phyloP scores from a whole-genome alignment of 1,140 invertebrate genomes.

The Bemisia tabaci region DNA sequence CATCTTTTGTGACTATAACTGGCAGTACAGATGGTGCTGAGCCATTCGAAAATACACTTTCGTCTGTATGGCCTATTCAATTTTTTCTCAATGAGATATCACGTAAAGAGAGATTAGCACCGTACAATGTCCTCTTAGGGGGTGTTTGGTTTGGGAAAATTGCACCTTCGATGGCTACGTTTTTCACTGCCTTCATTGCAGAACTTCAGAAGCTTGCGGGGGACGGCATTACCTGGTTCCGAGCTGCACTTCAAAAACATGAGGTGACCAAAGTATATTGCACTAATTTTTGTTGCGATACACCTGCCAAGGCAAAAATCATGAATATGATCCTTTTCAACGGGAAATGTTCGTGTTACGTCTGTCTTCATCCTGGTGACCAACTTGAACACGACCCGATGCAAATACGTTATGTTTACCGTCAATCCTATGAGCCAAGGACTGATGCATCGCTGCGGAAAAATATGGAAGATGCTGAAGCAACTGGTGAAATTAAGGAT shows the following conservation, averaged over 20 bases:
- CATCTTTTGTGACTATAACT: neutral
- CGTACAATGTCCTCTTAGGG: neutral
- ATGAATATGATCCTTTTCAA: neutral
- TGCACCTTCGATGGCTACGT: neutral
- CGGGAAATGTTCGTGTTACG: neutral
- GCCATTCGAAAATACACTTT: neutral
- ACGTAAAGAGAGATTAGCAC: neutral
- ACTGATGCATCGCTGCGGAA: neutral
- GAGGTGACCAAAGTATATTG: neutral
- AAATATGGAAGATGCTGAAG: neutral
- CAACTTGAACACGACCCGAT: neutral
- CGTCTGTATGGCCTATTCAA: neutral
- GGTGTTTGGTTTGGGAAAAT: neutral
- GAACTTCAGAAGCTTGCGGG: neutral
- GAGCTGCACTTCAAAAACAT: too few species aligned
- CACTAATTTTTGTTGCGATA: neutral
- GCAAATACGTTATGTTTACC: neutral
- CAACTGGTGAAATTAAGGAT: neutral
- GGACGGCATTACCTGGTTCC: neutral
- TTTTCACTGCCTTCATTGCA: neutral
- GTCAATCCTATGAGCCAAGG: neutral
- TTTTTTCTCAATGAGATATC: neutral
- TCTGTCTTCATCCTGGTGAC: neutral
- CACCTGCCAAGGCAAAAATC: neutral
- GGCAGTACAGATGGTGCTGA: neutral